Base-by-base conservation (phyloP, 1,140 invertebrate genomes). In the Drosophila bocqueti region DNA sequence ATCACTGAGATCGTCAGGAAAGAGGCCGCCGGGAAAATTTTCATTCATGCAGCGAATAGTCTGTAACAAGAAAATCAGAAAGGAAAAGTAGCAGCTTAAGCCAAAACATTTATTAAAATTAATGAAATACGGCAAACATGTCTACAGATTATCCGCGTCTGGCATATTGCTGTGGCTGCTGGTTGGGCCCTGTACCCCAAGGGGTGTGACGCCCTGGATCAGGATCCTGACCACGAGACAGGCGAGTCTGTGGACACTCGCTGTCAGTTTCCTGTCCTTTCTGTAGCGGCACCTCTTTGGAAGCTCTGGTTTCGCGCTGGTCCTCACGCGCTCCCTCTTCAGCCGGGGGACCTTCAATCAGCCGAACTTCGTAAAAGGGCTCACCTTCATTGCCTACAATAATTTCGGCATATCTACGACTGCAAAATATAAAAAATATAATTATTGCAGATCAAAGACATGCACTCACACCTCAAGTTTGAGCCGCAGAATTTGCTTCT, bases 1-100 rank as follows among this genome's bases (percentile, higher is more conserved):
- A 55, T 5, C 16, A 24, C 10, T 2, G 24, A 42, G 47, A 54
- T 50, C 31, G 46, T 46, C 65, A 31, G 24, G 40, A 52, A 6
- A 52, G 6, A 67, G 45, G 24, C 38, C 60, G 34, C 46, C 59
- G 49, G 18, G 31, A 62, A 77, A 72, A 52, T 73, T 42, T 85
- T 80, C 86, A 91, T 90, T 90, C 85, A 90, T 73, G 68, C 81
- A 90, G 74, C 79, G 62, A 90, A 84, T 89, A 61, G 78, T 69
- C 71, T 81, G 79, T 67, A 73, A 74, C 61, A 58, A 73, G 79
- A 69, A 69, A 60, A 31, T 67, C 55, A 55, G 29, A 67, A 21
- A 26, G 18, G 6, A 29, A 46, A 21, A 57, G 29, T 40, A 61
- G 40, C 46, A 10, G n/a, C 3, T 57, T 36, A 68, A 47, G 3